Evolutionary conservation across 2,888 invertebrate genomes (phyloP), one percentile per base, ranked within the genome.

Genomic region (Desoria tigrina): DNA sequence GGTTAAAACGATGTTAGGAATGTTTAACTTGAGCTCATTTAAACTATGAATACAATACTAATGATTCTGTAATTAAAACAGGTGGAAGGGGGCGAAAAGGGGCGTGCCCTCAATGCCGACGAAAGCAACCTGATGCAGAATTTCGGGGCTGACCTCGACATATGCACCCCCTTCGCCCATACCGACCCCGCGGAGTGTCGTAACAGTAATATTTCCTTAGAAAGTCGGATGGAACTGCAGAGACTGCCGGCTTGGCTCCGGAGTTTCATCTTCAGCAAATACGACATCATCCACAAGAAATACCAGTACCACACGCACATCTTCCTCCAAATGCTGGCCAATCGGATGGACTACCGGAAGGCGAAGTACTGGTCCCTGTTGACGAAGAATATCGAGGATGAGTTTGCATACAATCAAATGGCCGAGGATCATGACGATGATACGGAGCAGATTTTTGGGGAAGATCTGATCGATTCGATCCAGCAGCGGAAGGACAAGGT

Each of bases 181-280:
- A 62, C 68, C 3, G 50, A 50, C 39, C 65, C 65, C 6, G 21
- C 9, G 1, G 51, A 24, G 3, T 6, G 28, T 32, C 32, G 28
- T 2, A 28, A 42, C 2, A 59, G 63, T 2, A 26, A 55, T 14
- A 64, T 69, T 57, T 51, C 66, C 1, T 42, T 32, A 11, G 66
- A 68, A 26, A 37, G 49, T 9, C 55, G 32, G 39, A 56, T 21
- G 2, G 61, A 66, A 26, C 26, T 73, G 9, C 63, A 62, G n/a
- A 57, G 63, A 32, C 60, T 68, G 4, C 74, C 74, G 6, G 64
- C 65, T 1, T 74, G 74, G 74, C 70, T 74, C 18, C 58, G 66
- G 4, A 50, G 68, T 1, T 62, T 68, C 27, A 61, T 73, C 9
- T 57, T 61, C 18, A 11, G 14, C 11, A 64, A 58, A 42, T 70